Percentiles rank a stretch among this genome's conserved stretches.
These are phyloP conservation scores for Melangyna quadrimaculata DNA, from an alignment of 2,888 invertebrate genomes.

Conservation along the genomic window DNA sequence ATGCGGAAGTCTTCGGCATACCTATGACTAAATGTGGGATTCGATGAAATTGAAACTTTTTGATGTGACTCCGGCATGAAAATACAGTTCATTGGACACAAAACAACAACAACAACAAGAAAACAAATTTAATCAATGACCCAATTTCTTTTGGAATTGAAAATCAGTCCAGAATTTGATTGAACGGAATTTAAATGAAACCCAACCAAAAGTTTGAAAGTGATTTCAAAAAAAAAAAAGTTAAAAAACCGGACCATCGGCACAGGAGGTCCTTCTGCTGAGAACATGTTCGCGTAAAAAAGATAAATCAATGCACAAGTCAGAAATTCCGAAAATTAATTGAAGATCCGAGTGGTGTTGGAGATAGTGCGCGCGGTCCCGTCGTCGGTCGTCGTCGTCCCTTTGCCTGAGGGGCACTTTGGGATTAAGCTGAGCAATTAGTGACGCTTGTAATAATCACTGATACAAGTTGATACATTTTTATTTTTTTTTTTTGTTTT, in stretches of 20 bases:
- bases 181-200: slow-evolving; percentile 53
- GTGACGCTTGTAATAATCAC: slow-evolving; percentile 68
- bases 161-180: slow-evolving; percentile 51
- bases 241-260: slow-evolving; percentile 40
- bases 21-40: slow-evolving; percentile 34
- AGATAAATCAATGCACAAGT: slow-evolving; percentile 58
- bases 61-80: slow-evolving; percentile 27
- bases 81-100: slow-evolving; percentile 36
- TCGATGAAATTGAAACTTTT: slow-evolving; percentile 53
- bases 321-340: slow-evolving; percentile 25
- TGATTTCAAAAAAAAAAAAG: background rate
- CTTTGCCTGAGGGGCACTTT: slow-evolving; percentile 13
- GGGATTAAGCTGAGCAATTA: slow-evolving; percentile 63
- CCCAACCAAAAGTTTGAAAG: slow-evolving; percentile 44
- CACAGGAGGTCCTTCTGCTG: slow-evolving; percentile 57
- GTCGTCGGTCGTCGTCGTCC: background rate
- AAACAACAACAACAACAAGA: background rate
- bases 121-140: slow-evolving; percentile 63
- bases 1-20: slow-evolving; percentile 52
- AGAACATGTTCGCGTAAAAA: slow-evolving; percentile 33
- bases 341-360: slow-evolving; percentile 14
- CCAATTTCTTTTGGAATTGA: slow-evolving; percentile 36
- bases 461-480: slow-evolving; percentile 63
- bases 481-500: background rate
- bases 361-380: background rate